These are phyloP conservation scores for Thumatha senex DNA, from an alignment of 2,888 invertebrate genomes.

Conservation along the genomic window DNA sequence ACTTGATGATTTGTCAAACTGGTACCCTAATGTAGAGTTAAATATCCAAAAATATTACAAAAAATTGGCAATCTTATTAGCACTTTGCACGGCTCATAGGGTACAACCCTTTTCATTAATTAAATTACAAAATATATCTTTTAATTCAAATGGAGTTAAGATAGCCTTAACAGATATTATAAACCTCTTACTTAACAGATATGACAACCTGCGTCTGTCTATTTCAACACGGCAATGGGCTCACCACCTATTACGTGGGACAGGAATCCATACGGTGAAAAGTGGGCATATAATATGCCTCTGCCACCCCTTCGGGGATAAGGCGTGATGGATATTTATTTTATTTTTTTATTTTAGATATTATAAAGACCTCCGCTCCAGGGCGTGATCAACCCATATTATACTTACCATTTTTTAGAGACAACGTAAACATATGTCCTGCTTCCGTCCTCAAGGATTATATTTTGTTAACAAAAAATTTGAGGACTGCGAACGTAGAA, in stretches of 20 bases:
- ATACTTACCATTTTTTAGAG: slow-evolving; percentile 17
- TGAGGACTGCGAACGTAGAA: no score
- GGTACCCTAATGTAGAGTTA: slow-evolving; percentile 25
- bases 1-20: slow-evolving; percentile 21
- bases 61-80: slow-evolving; percentile 31
- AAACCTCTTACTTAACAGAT: no score
- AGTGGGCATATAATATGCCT: no score
- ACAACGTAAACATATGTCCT: slow-evolving; percentile 23
- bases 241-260: no score
- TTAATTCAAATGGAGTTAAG: slow-evolving; percentile 2
- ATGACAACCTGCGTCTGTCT: no score
- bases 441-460: slow-evolving; percentile 16
- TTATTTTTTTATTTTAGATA: no score
- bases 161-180: slow-evolving; percentile 22
- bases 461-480: slow-evolving; percentile 7
- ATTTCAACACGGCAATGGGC: no score
- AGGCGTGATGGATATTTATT: no score
- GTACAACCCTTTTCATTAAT: slow-evolving; percentile 12
- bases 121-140: slow-evolving; percentile 22
- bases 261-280: no score
- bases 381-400: no score
- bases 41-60: slow-evolving; percentile 28
- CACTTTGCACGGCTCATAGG: slow-evolving; percentile 19
- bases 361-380: no score
- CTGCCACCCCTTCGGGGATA: no score